Conservation (phyloP, 2,888 invertebrate species). For the Didymodactylos carnosus region DNA sequence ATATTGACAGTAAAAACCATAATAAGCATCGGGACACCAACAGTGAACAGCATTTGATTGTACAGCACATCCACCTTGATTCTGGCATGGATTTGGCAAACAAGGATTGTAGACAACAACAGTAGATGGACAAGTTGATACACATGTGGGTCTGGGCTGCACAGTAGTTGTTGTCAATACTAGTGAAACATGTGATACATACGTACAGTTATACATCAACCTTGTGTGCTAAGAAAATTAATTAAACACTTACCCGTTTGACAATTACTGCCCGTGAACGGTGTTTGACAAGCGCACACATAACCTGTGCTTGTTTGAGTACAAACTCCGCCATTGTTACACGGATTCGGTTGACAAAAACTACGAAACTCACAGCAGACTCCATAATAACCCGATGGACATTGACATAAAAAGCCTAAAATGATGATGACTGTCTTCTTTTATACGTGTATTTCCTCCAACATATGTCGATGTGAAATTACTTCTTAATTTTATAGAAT, state of each 20-base stretch:
- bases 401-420: not conserved
- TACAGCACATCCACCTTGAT: not conserved
- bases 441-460: too few species aligned
- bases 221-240: too few species aligned
- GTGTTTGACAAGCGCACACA: not conserved
- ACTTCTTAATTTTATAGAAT: too few species aligned
- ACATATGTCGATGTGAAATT: too few species aligned
- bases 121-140: not conserved
- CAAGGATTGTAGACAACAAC: not conserved
- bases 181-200: not conserved
- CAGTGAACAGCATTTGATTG: not conserved
- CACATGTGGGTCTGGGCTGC: not conserved
- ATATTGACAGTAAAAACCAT: not conserved
- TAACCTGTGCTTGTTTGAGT: not conserved
- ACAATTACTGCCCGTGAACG: not conserved
- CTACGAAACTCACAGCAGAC: not conserved
- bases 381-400: not conserved
- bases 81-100: not conserved
- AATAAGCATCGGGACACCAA: not conserved
- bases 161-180: not conserved
- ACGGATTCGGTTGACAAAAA: not conserved
- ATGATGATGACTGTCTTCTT: too few species aligned
- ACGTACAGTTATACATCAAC: not conserved
- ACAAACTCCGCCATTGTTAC: not conserved
- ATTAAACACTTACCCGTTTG: too few species aligned